Evolutionary conservation across 2,888 invertebrate genomes (phyloP).

Genomic region (Spialia ferax): DNA sequence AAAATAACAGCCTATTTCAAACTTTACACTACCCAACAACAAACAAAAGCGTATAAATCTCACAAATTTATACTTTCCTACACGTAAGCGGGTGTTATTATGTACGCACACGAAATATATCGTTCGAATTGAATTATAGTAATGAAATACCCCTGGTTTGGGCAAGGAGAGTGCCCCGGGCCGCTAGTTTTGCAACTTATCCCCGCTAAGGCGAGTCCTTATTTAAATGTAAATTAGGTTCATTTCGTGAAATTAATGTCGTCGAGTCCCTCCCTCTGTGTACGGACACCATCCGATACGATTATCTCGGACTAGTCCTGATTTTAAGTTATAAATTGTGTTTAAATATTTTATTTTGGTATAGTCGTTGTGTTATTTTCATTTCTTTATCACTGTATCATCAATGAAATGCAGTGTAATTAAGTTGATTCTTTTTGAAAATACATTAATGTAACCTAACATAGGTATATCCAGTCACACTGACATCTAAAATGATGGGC

Average conservation of each 20-base stretch:
- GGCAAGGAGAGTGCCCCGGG: conserved; percentile 78
- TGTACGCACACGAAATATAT: conserved; percentile 57
- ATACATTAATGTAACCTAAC: too few relatives aligned
- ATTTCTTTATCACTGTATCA: too few relatives aligned
- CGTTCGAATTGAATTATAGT: conserved; percentile 84
- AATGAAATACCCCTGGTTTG: conserved; percentile 83
- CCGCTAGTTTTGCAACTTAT: conserved; percentile 86
- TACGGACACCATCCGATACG: conserved; percentile 61
- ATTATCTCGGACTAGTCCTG: conserved; percentile 46
- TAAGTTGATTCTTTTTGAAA: too few relatives aligned
- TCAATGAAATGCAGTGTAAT: too few relatives aligned
- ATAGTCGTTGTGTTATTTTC: too few relatives aligned
- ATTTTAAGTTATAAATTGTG: conserved; percentile 4
- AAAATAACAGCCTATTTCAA: conserved; percentile 1
- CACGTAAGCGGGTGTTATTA: conserved; percentile 45
- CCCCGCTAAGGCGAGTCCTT: conserved; percentile 89
- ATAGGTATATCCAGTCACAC: too few relatives aligned
- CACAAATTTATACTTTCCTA: conserved; percentile 41
- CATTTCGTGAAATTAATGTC: conserved; percentile 96
- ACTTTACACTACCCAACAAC: conserved; percentile 14
- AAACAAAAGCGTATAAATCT: conserved; percentile 33
- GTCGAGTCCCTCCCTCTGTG: conserved; percentile 85
- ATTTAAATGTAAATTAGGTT: conserved; percentile 97
- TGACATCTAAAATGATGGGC: too few relatives aligned
- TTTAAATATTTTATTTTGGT: background rate